Conservation (phyloP, 2,797 vertebrate genomes). For the Pelochelys cantorii region DNA sequence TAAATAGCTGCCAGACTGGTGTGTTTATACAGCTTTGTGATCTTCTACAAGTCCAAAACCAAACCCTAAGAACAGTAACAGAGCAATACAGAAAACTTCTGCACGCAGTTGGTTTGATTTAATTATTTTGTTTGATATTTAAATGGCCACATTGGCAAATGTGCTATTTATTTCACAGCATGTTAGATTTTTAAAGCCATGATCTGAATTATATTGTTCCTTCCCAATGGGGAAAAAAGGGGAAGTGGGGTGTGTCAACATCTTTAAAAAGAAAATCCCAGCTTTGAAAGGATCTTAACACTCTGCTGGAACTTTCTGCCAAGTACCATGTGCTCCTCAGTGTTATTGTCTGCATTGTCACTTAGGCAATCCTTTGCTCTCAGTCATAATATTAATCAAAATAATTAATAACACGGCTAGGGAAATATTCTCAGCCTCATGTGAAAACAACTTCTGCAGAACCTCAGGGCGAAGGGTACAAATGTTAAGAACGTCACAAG, state of each 20-base stretch:
- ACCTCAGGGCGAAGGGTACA: slow-evolving; percentile 19
- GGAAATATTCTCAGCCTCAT: background rate
- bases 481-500: slow-evolving; percentile 18
- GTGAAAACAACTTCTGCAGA: background rate
- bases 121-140: background rate
- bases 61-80: slow-evolving; percentile 62
- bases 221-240: slow-evolving; percentile 32
- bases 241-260: background rate
- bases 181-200: slow-evolving; percentile 51
- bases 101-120: slow-evolving; percentile 52
- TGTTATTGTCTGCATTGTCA: background rate
- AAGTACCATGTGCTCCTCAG: background rate
- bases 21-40: slow-evolving; percentile 28
- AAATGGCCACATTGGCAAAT: slow-evolving; percentile 27
- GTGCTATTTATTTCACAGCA: slow-evolving; percentile 62
- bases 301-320: background rate
- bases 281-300: slow-evolving; percentile 1
- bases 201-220: slow-evolving; percentile 39
- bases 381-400: background rate
- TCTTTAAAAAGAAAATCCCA: slow-evolving; percentile 3
- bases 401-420: background rate
- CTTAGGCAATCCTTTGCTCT: background rate
- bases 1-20: slow-evolving; percentile 54
- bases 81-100: slow-evolving; percentile 59
- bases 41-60: background rate